A percentile compares a stretch with the other conserved stretches of the same genome.
phyloP scores from a whole-genome alignment of 2,113 vertebrate genomes.

The Bubo scandiacus region DNA sequence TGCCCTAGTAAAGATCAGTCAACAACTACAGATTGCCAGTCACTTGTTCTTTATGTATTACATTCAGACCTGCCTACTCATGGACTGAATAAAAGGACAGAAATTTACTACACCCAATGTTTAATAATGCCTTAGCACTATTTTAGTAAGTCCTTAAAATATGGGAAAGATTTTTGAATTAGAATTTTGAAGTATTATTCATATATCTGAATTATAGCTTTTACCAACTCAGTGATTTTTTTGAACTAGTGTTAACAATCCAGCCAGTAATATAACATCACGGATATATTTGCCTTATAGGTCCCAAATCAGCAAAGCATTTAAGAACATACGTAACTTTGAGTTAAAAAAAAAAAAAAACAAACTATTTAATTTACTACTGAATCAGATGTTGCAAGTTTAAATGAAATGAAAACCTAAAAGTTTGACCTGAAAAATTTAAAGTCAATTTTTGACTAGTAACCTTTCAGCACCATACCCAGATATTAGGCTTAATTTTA shows the following conservation, averaged over 20 bases:
- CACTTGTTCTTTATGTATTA: background rate
- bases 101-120: background rate
- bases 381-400: background rate
- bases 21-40: background rate
- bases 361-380: background rate
- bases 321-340: background rate
- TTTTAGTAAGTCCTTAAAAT: background rate
- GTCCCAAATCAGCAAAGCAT: background rate
- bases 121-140: background rate
- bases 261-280: background rate
- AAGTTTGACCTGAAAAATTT: background rate
- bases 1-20: background rate
- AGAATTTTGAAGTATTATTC: background rate
- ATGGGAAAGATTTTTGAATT: background rate
- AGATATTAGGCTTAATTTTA: background rate
- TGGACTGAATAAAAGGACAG: background rate
- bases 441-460: background rate
- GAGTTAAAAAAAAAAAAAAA: background rate
- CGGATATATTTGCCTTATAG: background rate
- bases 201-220: background rate
- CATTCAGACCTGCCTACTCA: background rate
- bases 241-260: background rate
- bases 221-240: background rate
- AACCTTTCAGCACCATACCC: background rate
- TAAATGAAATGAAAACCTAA: background rate